Evolutionary conservation across 2,888 invertebrate genomes (phyloP).

Genomic region (Abscondita cerata): DNA sequence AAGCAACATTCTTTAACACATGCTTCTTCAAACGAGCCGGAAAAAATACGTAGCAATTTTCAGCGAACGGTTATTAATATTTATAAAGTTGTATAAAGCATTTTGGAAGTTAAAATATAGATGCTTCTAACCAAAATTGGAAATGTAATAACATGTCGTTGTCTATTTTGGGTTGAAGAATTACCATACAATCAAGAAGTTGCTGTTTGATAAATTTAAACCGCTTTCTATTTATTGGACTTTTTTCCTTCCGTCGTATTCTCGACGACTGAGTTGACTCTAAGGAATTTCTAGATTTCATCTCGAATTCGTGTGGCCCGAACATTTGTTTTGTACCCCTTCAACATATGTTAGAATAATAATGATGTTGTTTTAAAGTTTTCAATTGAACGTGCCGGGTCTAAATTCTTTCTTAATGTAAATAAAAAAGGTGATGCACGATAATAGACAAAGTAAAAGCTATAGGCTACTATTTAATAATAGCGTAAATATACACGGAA

Average conservation of each 20-base stretch:
- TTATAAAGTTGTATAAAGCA: conserved; percentile 9
- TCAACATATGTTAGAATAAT: conserved; percentile 5
- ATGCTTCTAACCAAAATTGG: conserved; percentile 1
- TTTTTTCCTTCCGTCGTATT: not conserved
- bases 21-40: too few species aligned
- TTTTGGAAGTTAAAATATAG: not conserved
- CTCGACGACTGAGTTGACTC: not conserved
- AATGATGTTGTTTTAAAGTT: too few species aligned
- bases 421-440: too few species aligned
- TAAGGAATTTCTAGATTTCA: conserved; percentile 8
- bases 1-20: too few species aligned
- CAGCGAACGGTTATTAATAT: conserved; percentile 1
- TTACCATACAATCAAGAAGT: conserved; percentile 13
- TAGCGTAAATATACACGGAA: too few species aligned
- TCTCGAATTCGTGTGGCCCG: conserved; percentile 2
- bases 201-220: conserved; percentile 2
- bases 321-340: conserved; percentile 3
- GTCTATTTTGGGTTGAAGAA: conserved; percentile 11
- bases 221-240: conserved; percentile 12
- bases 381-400: too few species aligned
- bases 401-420: too few species aligned
- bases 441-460: too few species aligned
- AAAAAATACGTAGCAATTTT: not conserved
- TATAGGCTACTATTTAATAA: too few species aligned
- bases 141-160: conserved; percentile 2